Evolutionary conservation across 35 echinoderm and acorn worm species (phyloP).

Genomic region (Heliocidaris erythrogramma): DNA sequence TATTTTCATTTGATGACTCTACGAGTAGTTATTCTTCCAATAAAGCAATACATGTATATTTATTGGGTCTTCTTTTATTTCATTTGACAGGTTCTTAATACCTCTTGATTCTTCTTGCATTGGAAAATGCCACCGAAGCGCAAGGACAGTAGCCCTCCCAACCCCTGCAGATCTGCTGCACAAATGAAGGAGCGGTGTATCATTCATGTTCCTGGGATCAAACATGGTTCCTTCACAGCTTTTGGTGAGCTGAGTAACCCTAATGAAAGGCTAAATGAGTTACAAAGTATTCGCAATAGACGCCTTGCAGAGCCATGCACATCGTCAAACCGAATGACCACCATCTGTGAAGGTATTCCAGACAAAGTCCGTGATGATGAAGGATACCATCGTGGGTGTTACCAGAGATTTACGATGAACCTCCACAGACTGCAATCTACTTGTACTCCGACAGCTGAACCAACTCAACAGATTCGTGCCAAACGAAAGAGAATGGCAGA

Average conservation of each 20-base stretch:
- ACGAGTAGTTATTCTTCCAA: too few species aligned
- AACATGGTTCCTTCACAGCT: neutral
- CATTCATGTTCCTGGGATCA: neutral
- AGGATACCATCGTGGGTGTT: constrained; percentile 5
- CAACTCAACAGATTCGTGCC: neutral
- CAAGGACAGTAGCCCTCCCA: neutral
- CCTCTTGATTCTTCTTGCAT: too few species aligned
- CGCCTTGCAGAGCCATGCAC: neutral
- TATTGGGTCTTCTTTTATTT: too few species aligned
- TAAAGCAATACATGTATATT: too few species aligned
- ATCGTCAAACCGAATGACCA: neutral
- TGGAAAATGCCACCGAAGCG: too few species aligned
- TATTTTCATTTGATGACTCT: too few species aligned
- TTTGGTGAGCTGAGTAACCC: neutral
- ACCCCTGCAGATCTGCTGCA: neutral
- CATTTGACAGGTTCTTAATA: too few species aligned
- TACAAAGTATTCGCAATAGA: neutral
- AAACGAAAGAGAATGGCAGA: neutral
- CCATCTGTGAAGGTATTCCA: neutral
- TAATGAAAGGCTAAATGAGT: neutral
- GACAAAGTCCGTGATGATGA: neutral
- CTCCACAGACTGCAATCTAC: neutral
- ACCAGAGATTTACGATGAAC: neutral
- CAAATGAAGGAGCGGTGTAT: neutral
- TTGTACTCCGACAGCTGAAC: neutral